phyloP scores from a whole-genome alignment of 2,888 invertebrate species.

The Entomobrya multifasciata region DNA sequence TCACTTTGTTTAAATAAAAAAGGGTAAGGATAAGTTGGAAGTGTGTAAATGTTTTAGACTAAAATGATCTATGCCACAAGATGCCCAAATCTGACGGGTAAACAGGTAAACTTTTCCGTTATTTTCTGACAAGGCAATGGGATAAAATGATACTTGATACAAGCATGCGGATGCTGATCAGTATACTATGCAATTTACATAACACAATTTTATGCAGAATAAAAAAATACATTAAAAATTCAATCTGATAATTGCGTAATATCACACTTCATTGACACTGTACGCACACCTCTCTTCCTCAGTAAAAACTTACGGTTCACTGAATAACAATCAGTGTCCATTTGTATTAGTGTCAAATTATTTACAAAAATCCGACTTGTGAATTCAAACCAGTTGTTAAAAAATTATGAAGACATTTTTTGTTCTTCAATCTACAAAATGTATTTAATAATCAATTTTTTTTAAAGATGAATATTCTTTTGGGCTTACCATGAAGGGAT shows the following conservation, averaged over 20 bases:
- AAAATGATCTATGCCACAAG: neutral
- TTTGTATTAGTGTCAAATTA: conserved; percentile 5
- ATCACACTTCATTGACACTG: neutral
- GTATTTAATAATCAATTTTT: too few species aligned
- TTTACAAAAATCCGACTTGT: neutral
- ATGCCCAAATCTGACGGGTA: conserved; percentile 1
- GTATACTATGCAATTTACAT: neutral
- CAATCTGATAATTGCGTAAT: conserved; percentile 30
- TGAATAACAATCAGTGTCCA: conserved; percentile 3
- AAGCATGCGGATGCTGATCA: neutral
- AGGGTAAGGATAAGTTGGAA: neutral
- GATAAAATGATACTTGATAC: neutral
- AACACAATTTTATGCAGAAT: conserved; percentile 40
- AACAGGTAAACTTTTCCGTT: conserved; percentile 9
- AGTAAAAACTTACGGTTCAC: neutral
- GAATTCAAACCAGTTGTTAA: conserved; percentile 1
- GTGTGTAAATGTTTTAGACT: neutral
- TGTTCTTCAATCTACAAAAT: too few species aligned
- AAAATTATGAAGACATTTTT: conserved; percentile 24
- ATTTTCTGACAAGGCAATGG: neutral
- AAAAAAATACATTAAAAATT: conserved; percentile 2
- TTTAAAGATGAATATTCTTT: neutral
- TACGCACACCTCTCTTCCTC: neutral
- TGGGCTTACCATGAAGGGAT: conserved; percentile 92
- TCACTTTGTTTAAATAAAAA: neutral